Percentiles rank a stretch among this genome's conserved stretches.
phyloP scores from a whole-genome alignment of 2,113 vertebrate genomes.

The Gobio gobio region DNA sequence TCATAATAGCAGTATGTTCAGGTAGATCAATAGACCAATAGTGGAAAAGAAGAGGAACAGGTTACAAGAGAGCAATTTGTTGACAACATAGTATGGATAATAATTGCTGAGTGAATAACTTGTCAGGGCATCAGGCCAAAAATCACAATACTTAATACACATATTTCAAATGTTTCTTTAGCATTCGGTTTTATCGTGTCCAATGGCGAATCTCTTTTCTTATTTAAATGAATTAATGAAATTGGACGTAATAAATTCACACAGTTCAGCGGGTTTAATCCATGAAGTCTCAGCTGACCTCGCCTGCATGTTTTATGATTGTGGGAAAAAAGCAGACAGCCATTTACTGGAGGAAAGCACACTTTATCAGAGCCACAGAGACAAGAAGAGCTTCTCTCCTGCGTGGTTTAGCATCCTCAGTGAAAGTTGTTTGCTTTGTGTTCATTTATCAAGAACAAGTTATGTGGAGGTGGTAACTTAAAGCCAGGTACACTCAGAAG shows the following conservation, averaged over 20 bases:
- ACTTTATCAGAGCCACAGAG: conserved; percentile 18
- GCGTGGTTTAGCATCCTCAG: conserved; percentile 1
- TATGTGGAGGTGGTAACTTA: conserved; percentile 20
- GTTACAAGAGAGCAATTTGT: conserved; percentile 24
- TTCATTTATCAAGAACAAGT: conserved; percentile 41
- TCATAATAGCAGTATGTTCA: conserved; percentile 19
- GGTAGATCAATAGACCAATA: conserved; percentile 28
- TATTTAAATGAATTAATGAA: neutral
- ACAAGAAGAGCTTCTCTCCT: conserved; percentile 17
- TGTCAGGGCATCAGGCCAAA: neutral
- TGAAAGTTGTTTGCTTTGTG: conserved; percentile 44
- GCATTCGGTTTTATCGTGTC: neutral
- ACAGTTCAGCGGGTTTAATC: conserved; percentile 31
- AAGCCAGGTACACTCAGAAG: conserved; percentile 42
- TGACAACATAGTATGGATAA: neutral
- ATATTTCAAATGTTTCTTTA: neutral
- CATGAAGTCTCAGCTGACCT: conserved; percentile 24
- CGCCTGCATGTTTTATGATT: conserved; percentile 19
- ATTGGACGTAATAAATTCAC: neutral
- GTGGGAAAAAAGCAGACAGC: conserved; percentile 20
- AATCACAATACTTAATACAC: neutral
- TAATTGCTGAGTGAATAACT: conserved; percentile 16
- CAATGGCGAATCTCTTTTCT: neutral
- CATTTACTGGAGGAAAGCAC: conserved; percentile 13
- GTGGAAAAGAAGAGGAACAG: conserved; percentile 16